These are phyloP conservation scores for Rhagonycha lutea DNA, from an alignment of 2,888 invertebrate genomes.

Conservation along the genomic window DNA sequence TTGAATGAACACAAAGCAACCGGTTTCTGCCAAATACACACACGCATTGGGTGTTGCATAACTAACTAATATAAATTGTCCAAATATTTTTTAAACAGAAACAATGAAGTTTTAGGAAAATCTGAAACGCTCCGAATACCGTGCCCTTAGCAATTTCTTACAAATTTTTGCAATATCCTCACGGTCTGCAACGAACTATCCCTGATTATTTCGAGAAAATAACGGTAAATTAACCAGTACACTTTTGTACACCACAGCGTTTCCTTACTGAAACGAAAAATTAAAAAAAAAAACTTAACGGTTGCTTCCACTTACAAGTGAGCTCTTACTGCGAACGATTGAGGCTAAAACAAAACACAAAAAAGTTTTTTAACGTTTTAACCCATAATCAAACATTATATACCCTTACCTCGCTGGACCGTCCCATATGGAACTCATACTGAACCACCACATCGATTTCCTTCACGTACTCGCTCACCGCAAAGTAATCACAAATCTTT, in stretches of 20 bases:
- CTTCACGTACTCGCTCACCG: slow-evolving; percentile 76
- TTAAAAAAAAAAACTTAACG: background rate
- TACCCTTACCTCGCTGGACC: slow-evolving; percentile 57
- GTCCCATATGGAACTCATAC: slow-evolving; percentile 70
- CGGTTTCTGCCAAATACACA: no score
- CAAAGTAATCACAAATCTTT: slow-evolving; percentile 77
- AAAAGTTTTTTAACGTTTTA: slow-evolving; percentile 5
- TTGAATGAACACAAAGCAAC: no score
- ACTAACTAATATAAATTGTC: no score
- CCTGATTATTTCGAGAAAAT: slow-evolving; percentile 72
- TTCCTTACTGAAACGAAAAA: slow-evolving; percentile 57
- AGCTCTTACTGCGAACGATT: background rate
- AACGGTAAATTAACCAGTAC: slow-evolving; percentile 75
- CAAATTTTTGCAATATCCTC: slow-evolving; percentile 81
- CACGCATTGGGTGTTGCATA: no score
- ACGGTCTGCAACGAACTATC: slow-evolving; percentile 81
- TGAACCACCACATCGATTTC: slow-evolving; percentile 77
- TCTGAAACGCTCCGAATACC: background rate
- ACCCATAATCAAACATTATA: background rate
- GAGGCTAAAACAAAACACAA: background rate
- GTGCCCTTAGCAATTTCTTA: slow-evolving; percentile 54
- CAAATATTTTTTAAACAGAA: no score
- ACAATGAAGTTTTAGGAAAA: background rate
- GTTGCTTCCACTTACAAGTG: background rate
- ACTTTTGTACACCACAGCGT: slow-evolving; percentile 75